Evolutionary conservation across 2,113 vertebrate species (phyloP), one percentile per base, ranked within the genome.

Genomic region (Cyprinus carpio): DNA sequence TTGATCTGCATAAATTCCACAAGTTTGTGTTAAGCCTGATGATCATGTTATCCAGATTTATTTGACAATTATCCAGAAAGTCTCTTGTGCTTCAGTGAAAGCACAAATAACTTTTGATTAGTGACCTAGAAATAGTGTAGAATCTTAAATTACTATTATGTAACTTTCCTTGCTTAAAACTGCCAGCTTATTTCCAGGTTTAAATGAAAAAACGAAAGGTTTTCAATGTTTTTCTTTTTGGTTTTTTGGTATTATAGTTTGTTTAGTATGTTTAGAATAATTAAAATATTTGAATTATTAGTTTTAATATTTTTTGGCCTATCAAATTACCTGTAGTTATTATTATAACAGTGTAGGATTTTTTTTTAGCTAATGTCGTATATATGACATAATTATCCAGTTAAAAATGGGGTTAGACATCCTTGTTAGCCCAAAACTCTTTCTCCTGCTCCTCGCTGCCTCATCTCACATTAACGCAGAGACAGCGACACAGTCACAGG

Each of bases 391-490:
- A 20, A 15, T 37, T 34, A 40, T 60, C 29, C 3, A 79, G 20
- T 79, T 18, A 23, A n/a, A 79, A 62, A 20, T 40, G 34, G 23
- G 20, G 51, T 6, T 56, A 56, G 75, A 58, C 56, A 25, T 80
- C 56, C 31, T 31, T 62, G 31, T 79, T 56, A 25, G 77, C 31
- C 51, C 18, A 11, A 13, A 80, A 25, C 0, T 7, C 27, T 18
- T 37, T 80, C 18, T 56, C 29, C 25, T 11, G 11, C 11, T 4
- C 71, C 23, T n/a, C 5, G 5, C 72, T 49, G 4, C 29, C 29
- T 40, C 31, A 80, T 64, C 23, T 80, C 34, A 27, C 23, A 80
- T 80, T 25, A 80, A 25, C 15, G 31, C 58, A 37, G 77, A 43
- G 34, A 37, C 56, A 27, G 34, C 64, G 77, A 64, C 58, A 64